Base-by-base conservation (phyloP, 2,113 vertebrate species). In the Heterochromis multidens region DNA sequence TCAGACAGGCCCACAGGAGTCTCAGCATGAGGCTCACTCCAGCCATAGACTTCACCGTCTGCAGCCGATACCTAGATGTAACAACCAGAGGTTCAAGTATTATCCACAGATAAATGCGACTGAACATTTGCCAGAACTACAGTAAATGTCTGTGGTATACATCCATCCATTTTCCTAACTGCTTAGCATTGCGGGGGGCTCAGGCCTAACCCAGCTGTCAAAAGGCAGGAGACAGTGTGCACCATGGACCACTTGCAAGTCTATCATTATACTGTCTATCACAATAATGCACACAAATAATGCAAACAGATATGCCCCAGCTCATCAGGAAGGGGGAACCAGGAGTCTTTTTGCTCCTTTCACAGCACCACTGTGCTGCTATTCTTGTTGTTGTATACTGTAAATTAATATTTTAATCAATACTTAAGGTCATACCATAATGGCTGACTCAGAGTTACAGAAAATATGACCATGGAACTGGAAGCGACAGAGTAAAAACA, bases 11-110 rank as follows among this genome's bases (percentile, higher is more conserved):
- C 99, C 99, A 99, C 43, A 99, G 93, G 13, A 99, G 96, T 43
- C 99, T 95, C 81, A 99, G 88, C 99, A 99, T 99, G 40, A 99
- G 96, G 93, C 98, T 99, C 87, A 99, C 98, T 67, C 98, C 98
- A 3, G 98, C 98, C 93, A 99, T 93, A 17, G 98, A 98, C 90
- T 96, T 98, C 2, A 99, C 99, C 0, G 99, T 99, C 93, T 99
- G 99, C 84, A 99, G 96, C 63, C 99, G 98, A 70, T 99, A 99
- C 91, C 98, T 99, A 37, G 58, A 79, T 7, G 88, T 74, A 25
- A 85, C 4, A 79, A 5, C 62, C 65, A 76, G 6, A 80, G 23
- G 65, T 46, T 72, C 13, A 70, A 58, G 10, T 3, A 57, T 60
- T 54, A 56, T 16, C 67, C 21, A 37, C 5, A 25, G 23, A 52